These are phyloP conservation scores for Sebastes minor DNA, from an alignment of 2,797 vertebrate species.

Conservation along the genomic window DNA sequence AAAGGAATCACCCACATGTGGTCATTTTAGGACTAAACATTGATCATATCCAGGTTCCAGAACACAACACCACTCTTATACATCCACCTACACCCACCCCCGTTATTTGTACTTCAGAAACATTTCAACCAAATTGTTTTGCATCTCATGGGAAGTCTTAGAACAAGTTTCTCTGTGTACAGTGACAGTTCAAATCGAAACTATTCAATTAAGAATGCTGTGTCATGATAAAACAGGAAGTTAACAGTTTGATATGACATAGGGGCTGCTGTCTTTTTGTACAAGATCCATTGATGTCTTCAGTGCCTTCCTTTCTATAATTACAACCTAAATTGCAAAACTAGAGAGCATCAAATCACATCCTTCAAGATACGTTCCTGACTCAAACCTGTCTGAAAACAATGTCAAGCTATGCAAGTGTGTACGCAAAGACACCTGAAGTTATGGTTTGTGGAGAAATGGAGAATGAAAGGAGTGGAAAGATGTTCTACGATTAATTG, in stretches of 20 bases:
- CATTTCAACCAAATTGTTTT: no score
- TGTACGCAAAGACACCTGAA: neutral
- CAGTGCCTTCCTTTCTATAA: neutral
- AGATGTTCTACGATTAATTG: neutral
- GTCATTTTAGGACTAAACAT: neutral
- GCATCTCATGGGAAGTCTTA: neutral
- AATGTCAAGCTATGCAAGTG: neutral
- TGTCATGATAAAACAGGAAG: neutral
- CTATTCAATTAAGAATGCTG: neutral
- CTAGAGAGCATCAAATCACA: neutral
- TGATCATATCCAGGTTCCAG: neutral
- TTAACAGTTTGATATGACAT: neutral
- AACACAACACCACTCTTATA: neutral
- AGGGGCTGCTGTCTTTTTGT: neutral
- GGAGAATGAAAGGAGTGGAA: neutral
- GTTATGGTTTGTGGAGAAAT: neutral
- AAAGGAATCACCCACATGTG: neutral
- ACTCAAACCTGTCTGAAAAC: neutral
- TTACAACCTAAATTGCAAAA: neutral
- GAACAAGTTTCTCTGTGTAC: neutral
- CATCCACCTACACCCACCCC: neutral
- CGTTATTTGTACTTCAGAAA: neutral
- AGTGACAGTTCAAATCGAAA: no score
- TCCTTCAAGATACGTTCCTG: neutral
- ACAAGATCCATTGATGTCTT: neutral